Conservation (phyloP, 2,888 invertebrate species). For the Lasioglossum oenotherae region DNA sequence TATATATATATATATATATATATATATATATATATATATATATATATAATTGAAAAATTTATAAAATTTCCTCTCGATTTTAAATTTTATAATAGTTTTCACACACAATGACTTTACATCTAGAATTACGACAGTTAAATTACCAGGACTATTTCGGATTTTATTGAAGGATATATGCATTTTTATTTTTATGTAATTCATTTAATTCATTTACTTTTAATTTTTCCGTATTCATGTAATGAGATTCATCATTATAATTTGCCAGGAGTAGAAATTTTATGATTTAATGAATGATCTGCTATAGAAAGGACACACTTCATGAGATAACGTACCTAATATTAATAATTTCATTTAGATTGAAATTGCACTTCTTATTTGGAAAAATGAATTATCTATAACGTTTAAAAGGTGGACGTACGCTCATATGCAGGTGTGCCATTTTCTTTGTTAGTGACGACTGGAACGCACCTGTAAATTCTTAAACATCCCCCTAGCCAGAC, state of each 20-base stretch:
- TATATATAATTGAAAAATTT: too few species aligned
- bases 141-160: too few species aligned
- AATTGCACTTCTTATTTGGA: neutral
- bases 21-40: too few species aligned
- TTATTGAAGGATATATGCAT: too few species aligned
- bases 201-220: neutral
- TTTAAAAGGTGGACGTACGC: neutral
- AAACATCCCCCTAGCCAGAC: neutral
- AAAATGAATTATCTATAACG: neutral
- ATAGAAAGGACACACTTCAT: neutral
- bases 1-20: too few species aligned
- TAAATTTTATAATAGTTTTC: too few species aligned
- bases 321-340: neutral
- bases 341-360: neutral
- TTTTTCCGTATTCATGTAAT: neutral
- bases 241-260: neutral
- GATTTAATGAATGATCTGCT: neutral
- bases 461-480: slow-evolving; percentile 4
- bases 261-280: neutral
- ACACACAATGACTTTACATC: too few species aligned
- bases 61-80: too few species aligned
- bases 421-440: neutral
- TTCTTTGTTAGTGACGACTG: neutral
- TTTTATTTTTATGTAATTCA: too few species aligned
- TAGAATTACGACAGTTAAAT: too few species aligned